These are phyloP conservation scores for Tor tambroides DNA, from an alignment of 2,113 vertebrate species.

Conservation along the genomic window DNA sequence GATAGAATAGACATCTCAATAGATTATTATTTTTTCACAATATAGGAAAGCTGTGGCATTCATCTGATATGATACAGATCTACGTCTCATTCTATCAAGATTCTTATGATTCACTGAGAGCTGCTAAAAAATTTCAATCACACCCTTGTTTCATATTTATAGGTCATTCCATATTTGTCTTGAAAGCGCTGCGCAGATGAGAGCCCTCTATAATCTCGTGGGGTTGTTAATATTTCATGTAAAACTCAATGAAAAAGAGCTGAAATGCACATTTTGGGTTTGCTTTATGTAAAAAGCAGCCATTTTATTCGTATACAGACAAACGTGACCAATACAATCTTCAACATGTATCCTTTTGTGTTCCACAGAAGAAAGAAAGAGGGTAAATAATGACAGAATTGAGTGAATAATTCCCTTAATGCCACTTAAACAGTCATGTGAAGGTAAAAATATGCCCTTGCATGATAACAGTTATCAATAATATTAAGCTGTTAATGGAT, in stretches of 20 bases:
- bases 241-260: neutral
- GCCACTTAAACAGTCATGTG: neutral
- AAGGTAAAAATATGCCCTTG: neutral
- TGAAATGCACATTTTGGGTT: neutral
- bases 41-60: neutral
- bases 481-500: neutral
- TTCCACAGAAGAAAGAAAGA: neutral
- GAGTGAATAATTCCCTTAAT: neutral
- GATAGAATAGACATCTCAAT: neutral
- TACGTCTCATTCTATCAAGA: neutral
- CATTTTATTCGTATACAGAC: neutral
- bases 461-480: neutral
- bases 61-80: neutral
- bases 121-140: neutral
- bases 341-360: neutral
- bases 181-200: neutral
- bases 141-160: constrained; percentile 2
- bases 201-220: neutral
- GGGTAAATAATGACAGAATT: neutral
- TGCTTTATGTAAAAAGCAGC: neutral
- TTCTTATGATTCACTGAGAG: neutral
- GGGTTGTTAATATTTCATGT: constrained; percentile 38
- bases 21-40: neutral
- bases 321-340: neutral
- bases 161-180: constrained; percentile 39